Evolutionary conservation across 2,797 vertebrate species (phyloP).

Genomic region (Gephyroberyx darwinii): DNA sequence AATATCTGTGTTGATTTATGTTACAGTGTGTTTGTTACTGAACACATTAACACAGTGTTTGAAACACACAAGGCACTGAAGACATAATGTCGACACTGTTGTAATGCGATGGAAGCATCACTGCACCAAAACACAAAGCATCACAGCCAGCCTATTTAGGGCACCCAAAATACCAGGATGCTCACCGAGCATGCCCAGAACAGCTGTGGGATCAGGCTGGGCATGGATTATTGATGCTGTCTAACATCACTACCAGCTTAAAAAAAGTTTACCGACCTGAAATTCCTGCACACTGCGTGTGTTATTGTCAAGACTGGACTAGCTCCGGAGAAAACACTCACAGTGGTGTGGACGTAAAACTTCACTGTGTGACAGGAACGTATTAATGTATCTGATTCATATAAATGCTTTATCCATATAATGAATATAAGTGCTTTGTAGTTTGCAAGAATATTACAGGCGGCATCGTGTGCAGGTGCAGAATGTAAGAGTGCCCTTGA

Average conservation of each 20-base stretch:
- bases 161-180: constrained; percentile 3
- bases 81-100: background rate
- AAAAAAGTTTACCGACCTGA: constrained; percentile 18
- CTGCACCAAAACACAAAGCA: constrained; percentile 1
- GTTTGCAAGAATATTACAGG: too few species aligned
- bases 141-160: constrained; percentile 13
- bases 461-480: too few species aligned
- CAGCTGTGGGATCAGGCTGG: constrained; percentile 3
- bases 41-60: background rate
- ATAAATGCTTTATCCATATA: too few species aligned
- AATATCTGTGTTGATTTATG: background rate
- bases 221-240: constrained; percentile 42
- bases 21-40: background rate
- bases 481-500: too few species aligned
- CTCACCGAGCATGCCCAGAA: background rate
- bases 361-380: too few species aligned
- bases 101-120: background rate
- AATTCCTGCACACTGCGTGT: background rate
- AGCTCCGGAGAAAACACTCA: too few species aligned
- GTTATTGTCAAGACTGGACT: background rate
- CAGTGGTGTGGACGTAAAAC: too few species aligned
- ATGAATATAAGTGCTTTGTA: too few species aligned
- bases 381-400: too few species aligned
- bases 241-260: constrained; percentile 6
- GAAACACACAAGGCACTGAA: background rate